Base-by-base conservation (phyloP, 2,113 vertebrate genomes). In the Gambusia holbrooki region DNA sequence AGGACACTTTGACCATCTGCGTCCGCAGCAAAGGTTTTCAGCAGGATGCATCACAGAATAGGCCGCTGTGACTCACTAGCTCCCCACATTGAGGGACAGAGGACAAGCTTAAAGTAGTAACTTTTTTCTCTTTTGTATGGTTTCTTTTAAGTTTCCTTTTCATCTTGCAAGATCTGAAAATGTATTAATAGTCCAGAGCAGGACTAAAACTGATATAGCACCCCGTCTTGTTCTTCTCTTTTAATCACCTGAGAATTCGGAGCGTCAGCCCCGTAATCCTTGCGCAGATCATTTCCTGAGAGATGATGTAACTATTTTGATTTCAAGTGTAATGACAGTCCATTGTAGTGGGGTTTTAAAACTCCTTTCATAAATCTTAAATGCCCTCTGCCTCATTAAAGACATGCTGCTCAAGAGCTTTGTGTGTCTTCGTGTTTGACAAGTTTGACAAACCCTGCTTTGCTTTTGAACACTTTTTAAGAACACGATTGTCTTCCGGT, bases 271-370 rank as follows among this genome's bases (percentile, higher is more conserved):
- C 68, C 69, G 77, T 81, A 84, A 74, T 76, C 73, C 77, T 42
- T 83, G 62, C 22, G 28, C 71, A 75, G 81, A 88, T 86, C 62
- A 40, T 87, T 90, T 91, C 79, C 86, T 87, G 32, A 82, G 63
- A 82, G 81, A 73, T 93, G 93, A 93, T 90, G 93, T 88, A 93
- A 93, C 62, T 80, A 37, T 84, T 79, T 74, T 77, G 75, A 89
- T 84, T 91, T 77, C 66, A 30, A 76, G 86, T 87, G 92, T 86
- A 93, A 93, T 66, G 82, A 79, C 79, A 76, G 63, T 74, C 84
- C 82, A 84, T 93, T 92, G 91, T 90, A 89, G 82, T 66, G 54
- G 74, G 72, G 73, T 81, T 69, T 74, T 69, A 77, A 79, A 77
- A 82, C 66, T 66, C 7, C 74, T 86, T 85, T 91, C 84, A 88